A percentile compares a stretch with the other conserved stretches of the same genome.
Evolutionary conservation across 2,888 invertebrate species (phyloP).

Genomic region (Eurytoma californica): DNA sequence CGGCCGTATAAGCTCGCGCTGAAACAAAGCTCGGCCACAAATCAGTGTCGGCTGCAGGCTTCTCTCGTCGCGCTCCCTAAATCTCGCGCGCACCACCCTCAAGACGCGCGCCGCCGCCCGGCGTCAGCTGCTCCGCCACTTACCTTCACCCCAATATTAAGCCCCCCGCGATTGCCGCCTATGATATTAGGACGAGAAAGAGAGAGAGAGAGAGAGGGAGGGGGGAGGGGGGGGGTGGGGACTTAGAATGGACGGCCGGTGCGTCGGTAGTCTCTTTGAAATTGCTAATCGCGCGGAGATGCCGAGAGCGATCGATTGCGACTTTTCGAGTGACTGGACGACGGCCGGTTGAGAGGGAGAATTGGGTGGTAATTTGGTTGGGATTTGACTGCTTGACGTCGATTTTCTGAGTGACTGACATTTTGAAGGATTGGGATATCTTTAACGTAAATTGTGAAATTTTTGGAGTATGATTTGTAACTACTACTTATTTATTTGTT

Average conservation of each 20-base stretch:
- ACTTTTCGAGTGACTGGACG: not conserved
- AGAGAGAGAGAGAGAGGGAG: conserved; percentile 9
- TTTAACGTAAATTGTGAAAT: no score
- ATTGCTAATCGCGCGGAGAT: conserved; percentile 36
- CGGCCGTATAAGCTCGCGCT: conserved; percentile 58
- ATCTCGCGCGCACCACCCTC: conserved; percentile 75
- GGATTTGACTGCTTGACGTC: no score
- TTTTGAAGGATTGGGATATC: no score
- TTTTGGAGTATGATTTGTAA: no score
- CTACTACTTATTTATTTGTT: no score
- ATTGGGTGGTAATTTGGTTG: not conserved
- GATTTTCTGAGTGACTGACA: no score
- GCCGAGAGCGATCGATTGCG: conserved; percentile 4
- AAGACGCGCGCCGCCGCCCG: conserved; percentile 63
- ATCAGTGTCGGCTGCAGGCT: conserved; percentile 75
- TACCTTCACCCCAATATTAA: conserved; percentile 76
- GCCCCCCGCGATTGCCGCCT: conserved; percentile 71
- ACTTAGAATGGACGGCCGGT: no score
- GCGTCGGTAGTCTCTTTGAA: conserved; percentile 19
- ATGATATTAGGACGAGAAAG: conserved; percentile 70
- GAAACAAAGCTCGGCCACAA: conserved; percentile 75
- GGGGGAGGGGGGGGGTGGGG: not conserved
- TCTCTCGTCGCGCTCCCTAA: conserved; percentile 72
- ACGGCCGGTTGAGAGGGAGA: no score
- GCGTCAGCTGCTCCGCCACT: conserved; percentile 79